Conservation (phyloP, 2,888 invertebrate genomes). For the Cancer borealis region DNA sequence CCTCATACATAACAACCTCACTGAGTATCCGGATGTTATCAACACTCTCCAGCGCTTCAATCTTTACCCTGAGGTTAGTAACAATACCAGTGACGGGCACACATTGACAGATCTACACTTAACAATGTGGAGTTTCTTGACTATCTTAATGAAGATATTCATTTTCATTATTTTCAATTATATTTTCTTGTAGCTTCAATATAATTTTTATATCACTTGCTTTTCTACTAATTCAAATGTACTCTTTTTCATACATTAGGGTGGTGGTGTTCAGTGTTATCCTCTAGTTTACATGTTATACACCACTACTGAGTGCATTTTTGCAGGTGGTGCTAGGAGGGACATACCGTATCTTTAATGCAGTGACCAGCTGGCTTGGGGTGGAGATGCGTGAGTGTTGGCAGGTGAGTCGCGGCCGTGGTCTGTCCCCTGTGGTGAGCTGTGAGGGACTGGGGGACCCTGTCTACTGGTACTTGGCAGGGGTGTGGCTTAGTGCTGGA, state of each 20-base stretch:
- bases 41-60: conserved; percentile 91
- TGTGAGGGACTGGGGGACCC: conserved; percentile 91
- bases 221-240: neutral
- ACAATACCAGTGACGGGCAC: neutral
- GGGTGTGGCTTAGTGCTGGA: conserved; percentile 88
- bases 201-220: neutral
- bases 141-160: neutral
- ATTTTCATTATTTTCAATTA: neutral
- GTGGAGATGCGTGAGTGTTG: conserved; percentile 81
- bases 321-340: conserved; percentile 81
- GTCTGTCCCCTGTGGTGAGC: conserved; percentile 84
- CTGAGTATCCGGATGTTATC: conserved; percentile 90
- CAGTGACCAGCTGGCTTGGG: conserved; percentile 80
- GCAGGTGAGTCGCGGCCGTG: conserved; percentile 85
- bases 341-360: conserved; percentile 82
- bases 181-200: neutral
- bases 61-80: conserved; percentile 89
- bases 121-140: conserved; percentile 76
- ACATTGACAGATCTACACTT: neutral
- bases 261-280: neutral
- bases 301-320: neutral
- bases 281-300: neutral
- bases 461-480: conserved; percentile 89
- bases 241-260: neutral
- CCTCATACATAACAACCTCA: conserved; percentile 85